Base-by-base conservation (phyloP, 2,797 vertebrate genomes). In the Thunnus albacares region DNA sequence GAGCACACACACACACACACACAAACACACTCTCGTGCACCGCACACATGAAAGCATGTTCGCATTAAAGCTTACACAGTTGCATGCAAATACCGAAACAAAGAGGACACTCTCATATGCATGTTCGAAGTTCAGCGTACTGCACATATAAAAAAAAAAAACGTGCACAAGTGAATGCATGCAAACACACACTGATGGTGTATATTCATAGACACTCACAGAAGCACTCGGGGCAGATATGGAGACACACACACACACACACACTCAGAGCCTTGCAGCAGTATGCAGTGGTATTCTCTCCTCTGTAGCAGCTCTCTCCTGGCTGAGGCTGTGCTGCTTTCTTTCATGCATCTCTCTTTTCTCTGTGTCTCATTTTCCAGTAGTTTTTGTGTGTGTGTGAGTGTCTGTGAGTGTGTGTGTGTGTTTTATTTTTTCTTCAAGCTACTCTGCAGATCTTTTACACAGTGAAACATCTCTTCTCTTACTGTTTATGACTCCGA, bases 81-180 rank as follows among this genome's bases (percentile, higher is more conserved):
- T 77, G 68, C 81, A 86, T 87, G 84, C 84, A 90, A 89, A 90
- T 83, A 85, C 55, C 15, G 30, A 83, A 81, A 86, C 83, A 91
- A 89, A 84, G 80, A 87, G 78, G 64, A 78, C 81, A 71, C 87
- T 86, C 85, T 83, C 75, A 47, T 79, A 84, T 77, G 76, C 81
- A 75, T 49, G 79, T 74, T 75, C 11, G 53, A 84, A 85, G 83
- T 83, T 84, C 84, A 66, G 57, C n/a, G 59, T 11, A 13, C 57
- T 68, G 61, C 71, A 61, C 17, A 62, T 24, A 62, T 18, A 62
- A 26, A 30, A 30, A 28, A 28, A 28, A 30, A 30, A 61, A n/a
- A 49, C 41, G 10, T 18, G 52, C 66, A 35, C 22, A 43, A 45
- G 0, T 15, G 22, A 51, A 69, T 15, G 24, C 65, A 10, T 17